A percentile compares a stretch with the other conserved stretches of the same genome.
phyloP scores from a whole-genome alignment of 2,113 vertebrate species.

The Mesembrinibis cayennensis region DNA sequence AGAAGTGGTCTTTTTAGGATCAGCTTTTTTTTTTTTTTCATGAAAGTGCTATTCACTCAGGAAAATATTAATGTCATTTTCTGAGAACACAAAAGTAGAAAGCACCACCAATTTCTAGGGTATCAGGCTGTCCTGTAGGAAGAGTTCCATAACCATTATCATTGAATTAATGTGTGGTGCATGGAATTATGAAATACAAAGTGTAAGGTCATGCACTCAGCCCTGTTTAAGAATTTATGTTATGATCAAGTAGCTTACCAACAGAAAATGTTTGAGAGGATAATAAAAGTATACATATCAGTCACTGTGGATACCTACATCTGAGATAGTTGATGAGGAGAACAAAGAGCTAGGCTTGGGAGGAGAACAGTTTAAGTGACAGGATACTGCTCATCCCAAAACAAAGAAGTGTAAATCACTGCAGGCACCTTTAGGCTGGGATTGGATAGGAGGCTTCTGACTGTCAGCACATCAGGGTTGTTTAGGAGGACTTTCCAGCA shows the following conservation, averaged over 20 bases:
- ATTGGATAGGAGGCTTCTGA: not conserved
- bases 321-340: not conserved
- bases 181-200: constrained; percentile 19
- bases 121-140: not conserved
- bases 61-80: not conserved
- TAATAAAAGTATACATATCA: not conserved
- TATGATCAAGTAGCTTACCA: not conserved
- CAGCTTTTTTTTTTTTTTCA: too few relatives aligned
- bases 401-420: not conserved
- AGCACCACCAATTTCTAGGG: not conserved
- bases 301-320: not conserved
- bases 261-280: not conserved
- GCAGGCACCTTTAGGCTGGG: not conserved
- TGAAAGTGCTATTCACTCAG: not conserved
- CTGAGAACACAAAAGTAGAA: not conserved
- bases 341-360: not conserved
- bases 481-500: not conserved
- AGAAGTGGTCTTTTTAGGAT: too few relatives aligned
- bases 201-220: constrained; percentile 18
- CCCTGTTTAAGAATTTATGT: constrained; percentile 45
- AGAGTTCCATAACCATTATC: not conserved
- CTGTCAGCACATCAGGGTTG: not conserved
- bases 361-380: not conserved
- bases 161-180: not conserved
- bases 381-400: not conserved